phyloP scores from a whole-genome alignment of 2,888 invertebrate species.

The Heliconius sara region DNA sequence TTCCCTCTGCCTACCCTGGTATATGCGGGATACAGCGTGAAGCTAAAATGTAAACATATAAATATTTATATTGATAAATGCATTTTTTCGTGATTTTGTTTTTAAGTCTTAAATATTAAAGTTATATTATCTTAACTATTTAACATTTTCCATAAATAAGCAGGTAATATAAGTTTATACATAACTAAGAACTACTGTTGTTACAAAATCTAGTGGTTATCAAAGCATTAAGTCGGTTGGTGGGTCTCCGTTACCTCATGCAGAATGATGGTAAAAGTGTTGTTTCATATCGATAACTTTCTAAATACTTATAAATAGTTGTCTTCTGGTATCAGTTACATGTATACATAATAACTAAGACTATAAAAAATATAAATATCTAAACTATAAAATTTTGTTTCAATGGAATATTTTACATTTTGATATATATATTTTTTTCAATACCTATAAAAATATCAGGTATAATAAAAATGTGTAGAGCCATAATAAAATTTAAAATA shows the following conservation, averaged over 20 bases:
- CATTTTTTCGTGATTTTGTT: neutral
- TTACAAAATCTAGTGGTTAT: slow-evolving; percentile 48
- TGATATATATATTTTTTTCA: neutral
- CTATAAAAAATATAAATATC: neutral
- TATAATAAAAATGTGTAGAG: neutral
- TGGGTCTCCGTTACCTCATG: slow-evolving; percentile 61
- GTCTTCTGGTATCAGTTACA: neutral
- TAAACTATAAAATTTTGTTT: neutral
- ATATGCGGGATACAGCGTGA: too few relatives aligned
- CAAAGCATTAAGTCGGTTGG: slow-evolving; percentile 57
- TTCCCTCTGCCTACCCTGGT: too few relatives aligned
- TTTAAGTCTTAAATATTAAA: neutral
- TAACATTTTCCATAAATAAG: neutral
- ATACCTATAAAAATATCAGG: too few relatives aligned
- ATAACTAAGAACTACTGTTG: neutral
- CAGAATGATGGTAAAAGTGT: slow-evolving; percentile 48
- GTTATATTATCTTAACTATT: neutral
- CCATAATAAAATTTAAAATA: neutral
- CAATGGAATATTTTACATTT: neutral
- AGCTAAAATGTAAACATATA: too few relatives aligned
- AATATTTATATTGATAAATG: too few relatives aligned
- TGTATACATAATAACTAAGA: neutral
- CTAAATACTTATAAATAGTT: neutral
- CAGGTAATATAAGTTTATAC: neutral
- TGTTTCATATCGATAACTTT: slow-evolving; percentile 32